Percentiles rank a stretch among this genome's conserved stretches.
phyloP scores from a whole-genome alignment of 2,888 invertebrate species.

The Scaptomyza caliginosa region DNA sequence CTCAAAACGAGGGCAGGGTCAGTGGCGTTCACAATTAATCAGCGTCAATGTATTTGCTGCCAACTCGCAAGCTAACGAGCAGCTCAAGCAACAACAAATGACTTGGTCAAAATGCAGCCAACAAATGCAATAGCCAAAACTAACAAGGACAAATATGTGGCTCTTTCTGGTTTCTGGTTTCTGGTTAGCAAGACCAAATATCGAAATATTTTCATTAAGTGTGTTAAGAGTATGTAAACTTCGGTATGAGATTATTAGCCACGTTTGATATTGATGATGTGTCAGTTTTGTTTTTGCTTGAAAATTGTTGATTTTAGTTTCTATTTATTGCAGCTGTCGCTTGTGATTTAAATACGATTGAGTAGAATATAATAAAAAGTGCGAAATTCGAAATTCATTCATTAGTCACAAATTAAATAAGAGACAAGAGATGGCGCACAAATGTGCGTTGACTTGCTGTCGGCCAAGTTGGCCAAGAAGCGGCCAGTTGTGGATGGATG shows the following conservation, averaged over 20 bases:
- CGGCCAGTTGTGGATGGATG: neutral
- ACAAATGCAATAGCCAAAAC: conserved; percentile 27
- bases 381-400: conserved; percentile 37
- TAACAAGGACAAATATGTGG: conserved; percentile 1
- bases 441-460: conserved; percentile 30
- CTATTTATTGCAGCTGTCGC: conserved; percentile 28
- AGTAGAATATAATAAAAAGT: conserved; percentile 15
- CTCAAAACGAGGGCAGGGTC: conserved; percentile 57
- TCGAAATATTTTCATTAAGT: neutral
- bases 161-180: neutral
- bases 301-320: neutral
- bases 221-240: neutral
- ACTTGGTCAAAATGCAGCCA: conserved; percentile 29
- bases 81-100: conserved; percentile 22
- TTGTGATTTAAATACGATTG: conserved; percentile 38
- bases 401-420: conserved; percentile 24
- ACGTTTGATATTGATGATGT: conserved; percentile 17
- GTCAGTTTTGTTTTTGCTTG: conserved; percentile 3
- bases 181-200: conserved; percentile 1
- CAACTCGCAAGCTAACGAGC: conserved; percentile 42
- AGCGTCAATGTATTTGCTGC: conserved; percentile 56
- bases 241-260: no score
- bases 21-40: conserved; percentile 60
- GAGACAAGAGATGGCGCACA: neutral
- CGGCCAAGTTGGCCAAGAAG: conserved; percentile 22